phyloP scores from a whole-genome alignment of 1,140 invertebrate genomes.

The Saccostrea echinata region DNA sequence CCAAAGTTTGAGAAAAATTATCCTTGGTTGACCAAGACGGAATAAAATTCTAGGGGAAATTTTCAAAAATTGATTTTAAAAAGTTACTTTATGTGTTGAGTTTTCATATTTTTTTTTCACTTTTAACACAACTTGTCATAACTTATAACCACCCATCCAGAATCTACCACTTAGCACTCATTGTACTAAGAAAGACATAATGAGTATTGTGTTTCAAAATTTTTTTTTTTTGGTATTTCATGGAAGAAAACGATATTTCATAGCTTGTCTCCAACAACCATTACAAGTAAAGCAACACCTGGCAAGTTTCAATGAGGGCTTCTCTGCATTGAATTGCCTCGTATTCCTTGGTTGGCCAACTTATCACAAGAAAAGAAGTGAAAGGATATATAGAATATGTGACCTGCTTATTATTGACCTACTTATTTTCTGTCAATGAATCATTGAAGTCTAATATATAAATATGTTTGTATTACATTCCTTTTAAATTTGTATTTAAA shows the following conservation, averaged over 20 bases:
- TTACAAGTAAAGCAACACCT: conserved; percentile 25
- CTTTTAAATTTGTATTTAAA: conserved; percentile 11
- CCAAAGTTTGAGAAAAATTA: too few species aligned
- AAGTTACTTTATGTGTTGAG: too few species aligned
- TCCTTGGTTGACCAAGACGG: too few species aligned
- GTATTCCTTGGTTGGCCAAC: neutral
- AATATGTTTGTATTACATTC: conserved; percentile 15
- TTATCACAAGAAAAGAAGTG: conserved; percentile 6
- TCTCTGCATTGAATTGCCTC: conserved; percentile 10
- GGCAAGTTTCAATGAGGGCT: conserved; percentile 17
- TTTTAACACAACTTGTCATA: neutral
- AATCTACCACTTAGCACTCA: neutral
- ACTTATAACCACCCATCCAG: neutral
- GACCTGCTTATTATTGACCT: conserved; percentile 17
- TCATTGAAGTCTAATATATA: conserved; percentile 27
- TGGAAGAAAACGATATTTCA: neutral
- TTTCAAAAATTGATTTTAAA: too few species aligned
- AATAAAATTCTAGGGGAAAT: too few species aligned
- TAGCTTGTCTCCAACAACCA: conserved; percentile 1
- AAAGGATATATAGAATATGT: conserved; percentile 11
- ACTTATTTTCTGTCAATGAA: conserved; percentile 26
- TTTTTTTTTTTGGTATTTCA: conserved; percentile 22
- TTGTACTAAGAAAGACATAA: neutral
- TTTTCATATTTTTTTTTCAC: neutral
- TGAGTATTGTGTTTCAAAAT: neutral